These are phyloP conservation scores for Homarus americanus DNA, from an alignment of 1,140 invertebrate genomes.

Conservation along the genomic window DNA sequence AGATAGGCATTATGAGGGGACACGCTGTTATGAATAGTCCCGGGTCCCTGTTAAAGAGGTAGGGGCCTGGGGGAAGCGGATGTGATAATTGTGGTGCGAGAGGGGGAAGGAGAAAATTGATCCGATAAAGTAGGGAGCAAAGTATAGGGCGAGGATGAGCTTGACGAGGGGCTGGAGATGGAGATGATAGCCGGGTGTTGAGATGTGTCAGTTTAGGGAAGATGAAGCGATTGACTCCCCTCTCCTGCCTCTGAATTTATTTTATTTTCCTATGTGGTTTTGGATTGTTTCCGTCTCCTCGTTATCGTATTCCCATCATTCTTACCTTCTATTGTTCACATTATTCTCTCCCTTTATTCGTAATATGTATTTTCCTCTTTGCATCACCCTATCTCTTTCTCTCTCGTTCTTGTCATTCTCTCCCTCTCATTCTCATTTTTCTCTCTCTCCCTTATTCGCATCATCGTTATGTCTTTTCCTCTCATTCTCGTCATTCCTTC, in stretches of 20 bases:
- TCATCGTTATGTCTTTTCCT: too few species aligned
- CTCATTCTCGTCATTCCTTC: background rate
- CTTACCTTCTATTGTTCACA: too few species aligned
- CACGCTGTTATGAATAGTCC: background rate
- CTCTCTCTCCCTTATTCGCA: background rate
- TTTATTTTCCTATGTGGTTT: background rate
- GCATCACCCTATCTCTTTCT: constrained; percentile 19
- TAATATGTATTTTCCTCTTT: background rate
- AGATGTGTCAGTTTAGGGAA: background rate
- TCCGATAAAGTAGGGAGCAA: background rate
- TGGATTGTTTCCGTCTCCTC: background rate
- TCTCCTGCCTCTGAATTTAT: background rate
- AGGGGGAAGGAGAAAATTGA: background rate
- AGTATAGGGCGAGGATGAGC: background rate
- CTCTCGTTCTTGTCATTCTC: constrained; percentile 7
- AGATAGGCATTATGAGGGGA: constrained; percentile 1
- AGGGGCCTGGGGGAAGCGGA: background rate
- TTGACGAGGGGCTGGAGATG: background rate
- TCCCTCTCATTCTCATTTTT: background rate
- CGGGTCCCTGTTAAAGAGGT: background rate
- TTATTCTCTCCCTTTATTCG: too few species aligned
- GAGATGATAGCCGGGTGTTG: background rate
- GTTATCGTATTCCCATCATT: too few species aligned
- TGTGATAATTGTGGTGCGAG: background rate
- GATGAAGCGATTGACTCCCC: background rate